Evolutionary conservation across 35 echinoderm and acorn worm genomes (phyloP).

Genomic region (Lytechinus pictus): DNA sequence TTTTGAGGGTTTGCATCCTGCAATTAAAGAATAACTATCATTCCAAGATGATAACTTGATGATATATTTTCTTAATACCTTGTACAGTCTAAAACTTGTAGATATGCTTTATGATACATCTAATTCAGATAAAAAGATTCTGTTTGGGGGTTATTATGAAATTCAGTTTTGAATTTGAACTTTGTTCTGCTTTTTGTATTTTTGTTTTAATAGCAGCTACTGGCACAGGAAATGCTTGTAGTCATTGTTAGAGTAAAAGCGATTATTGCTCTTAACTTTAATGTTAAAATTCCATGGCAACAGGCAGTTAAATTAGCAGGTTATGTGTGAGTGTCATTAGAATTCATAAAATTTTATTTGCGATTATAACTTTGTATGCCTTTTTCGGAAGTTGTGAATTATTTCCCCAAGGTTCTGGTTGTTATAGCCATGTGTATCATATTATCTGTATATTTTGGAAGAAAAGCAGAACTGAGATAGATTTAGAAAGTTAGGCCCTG

Average conservation of each 20-base stretch:
- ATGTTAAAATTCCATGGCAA: no score
- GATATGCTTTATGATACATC: background rate
- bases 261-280: no score
- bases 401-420: background rate
- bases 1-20: background rate
- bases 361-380: background rate
- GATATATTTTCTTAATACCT: background rate
- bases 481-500: background rate
- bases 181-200: no score
- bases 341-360: no score
- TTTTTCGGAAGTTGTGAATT: background rate
- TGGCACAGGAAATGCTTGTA: background rate
- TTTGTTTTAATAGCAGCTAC: background rate
- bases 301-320: no score
- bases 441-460: slow-evolving; percentile 13
- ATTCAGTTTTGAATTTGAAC: no score
- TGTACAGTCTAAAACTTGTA: background rate
- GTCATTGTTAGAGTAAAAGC: no score
- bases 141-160: no score
- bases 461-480: background rate
- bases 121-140: no score
- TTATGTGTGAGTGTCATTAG: no score
- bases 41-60: background rate
- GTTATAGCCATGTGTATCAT: background rate
- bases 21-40: background rate